A percentile compares a stretch with the other conserved stretches of the same genome.
Evolutionary conservation across 2,113 vertebrate genomes (phyloP).

Genomic region (Nerophis ophidion): DNA sequence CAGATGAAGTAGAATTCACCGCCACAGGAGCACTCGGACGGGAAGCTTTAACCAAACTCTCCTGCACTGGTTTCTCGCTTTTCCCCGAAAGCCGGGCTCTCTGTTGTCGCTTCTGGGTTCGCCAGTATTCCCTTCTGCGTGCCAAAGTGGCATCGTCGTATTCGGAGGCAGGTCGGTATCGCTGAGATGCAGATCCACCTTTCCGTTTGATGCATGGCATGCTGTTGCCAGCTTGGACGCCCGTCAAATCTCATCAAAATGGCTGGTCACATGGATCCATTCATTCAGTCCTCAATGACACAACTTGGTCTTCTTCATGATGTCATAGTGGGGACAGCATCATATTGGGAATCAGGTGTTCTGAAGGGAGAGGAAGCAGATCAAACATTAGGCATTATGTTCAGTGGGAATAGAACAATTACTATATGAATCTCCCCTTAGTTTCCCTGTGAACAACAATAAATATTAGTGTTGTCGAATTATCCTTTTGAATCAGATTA

Average conservation of each 20-base stretch:
- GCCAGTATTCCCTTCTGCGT: conserved; percentile 76
- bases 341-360: conserved; percentile 20
- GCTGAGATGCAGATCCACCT: conserved; percentile 40
- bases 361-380: conserved; percentile 25
- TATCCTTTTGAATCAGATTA: too few species aligned
- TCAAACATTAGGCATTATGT: background rate
- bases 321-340: conserved; percentile 14
- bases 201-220: conserved; percentile 62
- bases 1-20: background rate
- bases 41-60: conserved; percentile 11
- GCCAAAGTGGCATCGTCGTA: conserved; percentile 67
- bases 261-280: conserved; percentile 7
- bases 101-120: conserved; percentile 75
- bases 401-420: background rate
- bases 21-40: background rate
- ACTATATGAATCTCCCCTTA: background rate
- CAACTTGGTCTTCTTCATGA: background rate
- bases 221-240: conserved; percentile 34
- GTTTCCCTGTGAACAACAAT: too few species aligned
- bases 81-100: conserved; percentile 61
- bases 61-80: conserved; percentile 23
- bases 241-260: conserved; percentile 37
- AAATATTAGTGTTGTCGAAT: too few species aligned
- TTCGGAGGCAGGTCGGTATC: conserved; percentile 60
- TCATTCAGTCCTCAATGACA: conserved; percentile 13